Base-by-base conservation (phyloP, 2,888 invertebrate species). In the Spodoptera exigua region DNA sequence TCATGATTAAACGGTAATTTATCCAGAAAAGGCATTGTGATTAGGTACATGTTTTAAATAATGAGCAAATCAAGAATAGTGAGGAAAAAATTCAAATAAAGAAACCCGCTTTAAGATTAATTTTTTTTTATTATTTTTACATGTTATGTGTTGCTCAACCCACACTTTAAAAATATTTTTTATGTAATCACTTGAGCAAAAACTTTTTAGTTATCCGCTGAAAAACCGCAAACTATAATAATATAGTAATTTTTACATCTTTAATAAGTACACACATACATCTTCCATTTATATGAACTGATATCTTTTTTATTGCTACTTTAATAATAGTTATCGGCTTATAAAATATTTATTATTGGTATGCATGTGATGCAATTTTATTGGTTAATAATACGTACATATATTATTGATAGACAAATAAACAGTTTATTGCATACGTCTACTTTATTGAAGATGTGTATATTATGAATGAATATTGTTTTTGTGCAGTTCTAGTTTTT, bases 251-350 rank as follows among this genome's bases (percentile, higher is more conserved):
- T 40, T 55, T 55, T 27, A 41, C 27, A 66, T 47, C 17, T 37
- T 60, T 70, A 49, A 21, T 18, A 53, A 53, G 41, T 35, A 45
- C 52, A 53, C n/a, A n/a, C n/a, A n/a, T n/a, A n/a, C n/a, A 53
- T 70, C 48, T 53, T 44, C 44, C 44, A 51, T 40, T 53, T 32
- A 47, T 39, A 11, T 57, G 37, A 27, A 17, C 16, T 32, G 18
- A 40, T 56, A 73, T 61, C 45, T 40, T 61, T 55, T 51, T 64
- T 57, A 52, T 46, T 44, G 14, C 39, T 35, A 53, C 17, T 52
- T 35, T 73, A 73, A 53, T 69, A 56, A 59, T 72, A 68, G 17
- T 40, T 60, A 53, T 60, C 39, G 45, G 49, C 14, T 70, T 70
- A 69, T 60, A 56, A 73, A 68, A 73, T 51, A 45, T 64, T 34